phyloP scores from a whole-genome alignment of 2,113 vertebrate genomes.

The Chrysochloris asiatica region DNA sequence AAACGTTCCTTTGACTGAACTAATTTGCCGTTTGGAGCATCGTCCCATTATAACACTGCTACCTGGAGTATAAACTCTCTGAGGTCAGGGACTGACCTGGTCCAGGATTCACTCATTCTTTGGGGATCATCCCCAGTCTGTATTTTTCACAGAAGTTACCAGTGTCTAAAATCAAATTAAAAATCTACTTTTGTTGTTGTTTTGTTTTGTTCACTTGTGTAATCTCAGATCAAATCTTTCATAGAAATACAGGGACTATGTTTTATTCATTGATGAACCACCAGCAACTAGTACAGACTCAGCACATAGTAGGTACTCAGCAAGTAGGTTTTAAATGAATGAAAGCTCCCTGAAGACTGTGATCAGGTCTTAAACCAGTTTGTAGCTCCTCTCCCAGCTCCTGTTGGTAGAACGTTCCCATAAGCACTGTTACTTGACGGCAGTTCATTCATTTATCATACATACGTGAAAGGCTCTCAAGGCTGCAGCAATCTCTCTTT shows the following conservation, averaged over 20 bases:
- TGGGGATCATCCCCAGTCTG: not conserved
- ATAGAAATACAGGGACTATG: not conserved
- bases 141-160: not conserved
- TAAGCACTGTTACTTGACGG: not conserved
- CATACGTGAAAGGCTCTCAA: not conserved
- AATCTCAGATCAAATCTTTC: not conserved
- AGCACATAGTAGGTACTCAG: not conserved
- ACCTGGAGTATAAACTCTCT: not conserved
- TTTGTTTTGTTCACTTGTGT: not conserved
- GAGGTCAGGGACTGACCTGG: not conserved
- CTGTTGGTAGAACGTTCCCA: not conserved
- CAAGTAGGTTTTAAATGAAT: conserved; percentile 14
- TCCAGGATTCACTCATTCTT: not conserved
- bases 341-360: not conserved
- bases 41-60: not conserved
- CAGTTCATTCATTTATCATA: not conserved
- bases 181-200: not conserved
- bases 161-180: not conserved
- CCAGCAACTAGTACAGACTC: not conserved
- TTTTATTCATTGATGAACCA: not conserved
- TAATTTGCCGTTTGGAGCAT: not conserved
- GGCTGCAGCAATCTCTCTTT: not conserved
- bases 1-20: not conserved
- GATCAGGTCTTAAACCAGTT: not conserved
- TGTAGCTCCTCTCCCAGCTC: not conserved